Conservation (phyloP, 2,113 vertebrate species). For the Suricata suricatta region DNA sequence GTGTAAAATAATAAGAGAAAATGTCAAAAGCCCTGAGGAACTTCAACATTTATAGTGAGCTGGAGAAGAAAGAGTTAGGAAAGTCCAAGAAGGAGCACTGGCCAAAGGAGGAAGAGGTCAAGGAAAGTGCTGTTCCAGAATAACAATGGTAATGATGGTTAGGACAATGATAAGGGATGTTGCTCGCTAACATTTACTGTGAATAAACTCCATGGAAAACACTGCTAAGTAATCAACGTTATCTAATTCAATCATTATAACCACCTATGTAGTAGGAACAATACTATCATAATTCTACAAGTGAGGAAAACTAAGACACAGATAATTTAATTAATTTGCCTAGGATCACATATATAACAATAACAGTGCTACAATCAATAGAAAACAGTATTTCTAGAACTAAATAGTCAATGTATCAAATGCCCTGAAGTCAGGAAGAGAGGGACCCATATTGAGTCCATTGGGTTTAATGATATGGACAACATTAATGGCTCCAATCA, state of each 20-base stretch:
- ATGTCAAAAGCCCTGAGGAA: not conserved
- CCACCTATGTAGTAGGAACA: not conserved
- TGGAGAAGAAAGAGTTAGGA: not conserved
- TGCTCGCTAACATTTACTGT: not conserved
- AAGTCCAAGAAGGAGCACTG: not conserved
- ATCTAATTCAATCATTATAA: not conserved
- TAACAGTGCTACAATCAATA: conserved; percentile 1
- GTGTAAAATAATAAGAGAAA: not conserved
- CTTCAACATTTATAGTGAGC: not conserved
- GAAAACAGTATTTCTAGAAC: not conserved
- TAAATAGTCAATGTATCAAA: not conserved
- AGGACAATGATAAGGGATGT: not conserved
- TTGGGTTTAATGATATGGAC: not conserved
- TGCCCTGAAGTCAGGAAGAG: not conserved
- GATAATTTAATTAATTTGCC: not conserved
- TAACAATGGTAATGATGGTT: not conserved
- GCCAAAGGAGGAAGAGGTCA: not conserved
- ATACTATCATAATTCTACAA: not conserved
- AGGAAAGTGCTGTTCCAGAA: not conserved
- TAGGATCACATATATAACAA: conserved; percentile 3
- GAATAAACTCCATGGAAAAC: not conserved
- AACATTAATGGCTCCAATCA: not conserved
- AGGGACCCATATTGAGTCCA: not conserved
- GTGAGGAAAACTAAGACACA: not conserved
- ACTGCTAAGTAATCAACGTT: not conserved